Conservation (phyloP, 2,797 vertebrate genomes). For the Gambusia yucatana region DNA sequence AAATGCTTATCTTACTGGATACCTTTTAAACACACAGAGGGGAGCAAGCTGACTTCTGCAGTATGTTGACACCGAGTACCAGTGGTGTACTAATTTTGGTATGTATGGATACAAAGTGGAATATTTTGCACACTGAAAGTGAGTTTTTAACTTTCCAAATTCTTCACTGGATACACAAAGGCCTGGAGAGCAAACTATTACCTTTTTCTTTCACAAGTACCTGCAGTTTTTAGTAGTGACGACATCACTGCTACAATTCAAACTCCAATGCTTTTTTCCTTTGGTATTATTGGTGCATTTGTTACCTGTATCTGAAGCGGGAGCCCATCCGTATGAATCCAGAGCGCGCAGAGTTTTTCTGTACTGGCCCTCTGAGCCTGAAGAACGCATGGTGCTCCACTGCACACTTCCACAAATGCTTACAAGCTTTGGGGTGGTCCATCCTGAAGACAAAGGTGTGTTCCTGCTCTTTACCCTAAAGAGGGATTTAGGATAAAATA, state of each 20-base stretch:
- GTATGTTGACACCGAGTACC: conserved; percentile 35
- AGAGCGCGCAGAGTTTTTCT: conserved; percentile 88
- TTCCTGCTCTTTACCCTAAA: conserved; percentile 96
- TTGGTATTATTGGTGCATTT: not conserved
- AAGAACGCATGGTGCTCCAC: conserved; percentile 99
- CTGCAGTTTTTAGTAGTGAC: not conserved
- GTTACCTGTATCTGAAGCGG: conserved; percentile 95
- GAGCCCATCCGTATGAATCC: conserved; percentile 96
- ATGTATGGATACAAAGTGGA: conserved; percentile 29
- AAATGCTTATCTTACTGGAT: conserved; percentile 61
- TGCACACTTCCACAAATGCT: conserved; percentile 98
- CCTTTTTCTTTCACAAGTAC: not conserved
- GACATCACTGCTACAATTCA: not conserved
- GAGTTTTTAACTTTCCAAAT: not conserved
- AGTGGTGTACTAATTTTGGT: conserved; percentile 28
- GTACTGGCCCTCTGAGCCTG: conserved; percentile 93
- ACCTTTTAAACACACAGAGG: conserved; percentile 67
- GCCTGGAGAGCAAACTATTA: not conserved
- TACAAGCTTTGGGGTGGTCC: conserved; percentile 98
- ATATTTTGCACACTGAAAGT: conserved; percentile 22
- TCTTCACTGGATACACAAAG: not conserved
- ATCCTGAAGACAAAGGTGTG: conserved; percentile 98
- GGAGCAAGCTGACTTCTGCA: conserved; percentile 32
- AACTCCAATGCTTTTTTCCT: not conserved
- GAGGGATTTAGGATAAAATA: not conserved